Base-by-base conservation (phyloP, 30 jellyfish, hydroid and myxozoan species). In the Haliclystus octoradiatus region DNA sequence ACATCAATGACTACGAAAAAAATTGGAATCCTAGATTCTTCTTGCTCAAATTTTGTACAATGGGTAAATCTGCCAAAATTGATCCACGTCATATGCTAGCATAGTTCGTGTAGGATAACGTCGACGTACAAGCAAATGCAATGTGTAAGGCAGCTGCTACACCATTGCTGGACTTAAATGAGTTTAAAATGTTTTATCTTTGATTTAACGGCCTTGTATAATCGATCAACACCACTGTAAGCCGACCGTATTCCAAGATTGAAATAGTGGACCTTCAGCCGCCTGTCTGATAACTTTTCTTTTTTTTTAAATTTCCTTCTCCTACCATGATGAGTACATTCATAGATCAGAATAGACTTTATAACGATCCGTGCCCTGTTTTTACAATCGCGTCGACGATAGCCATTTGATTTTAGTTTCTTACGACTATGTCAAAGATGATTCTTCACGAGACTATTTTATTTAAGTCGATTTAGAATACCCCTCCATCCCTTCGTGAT, bases 41-140 rank as follows among this genome's bases (percentile, higher is more conserved):
- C 26, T 26, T 22, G 26, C 12, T 7, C 23, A 57, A 57, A 15
- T 57, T 40, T 19, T 40, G 57, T 40, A 40, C 57, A 40, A 9
- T 40, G 57, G 19, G 57, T 40, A 40, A 19, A 26, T 57, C 69
- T 4, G 69, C 69, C 69, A 57, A 7, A 57, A 4, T 57, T 57
- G 32, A 57, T 57, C 69, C 69, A 23, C 23, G 9, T 15, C 26
- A 26, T 57, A 23, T 12, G 31, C 69, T 4, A 57, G 12, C 12
- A 57, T 26, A 4, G 69, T 12, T 5, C 69, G 69, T 5, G 69
- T 5, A 7, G 69, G 69, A 57, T 15, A 57, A 5, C 69, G 12
- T 26, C 12, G 9, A 5, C 32, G 12, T 26, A 57, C 69, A 5
- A 26, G 69, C 13, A 15, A 15, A 26, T 57, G 69, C 23, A 57